These are phyloP conservation scores for Drosophila mimica DNA, from an alignment of 2,888 invertebrate genomes.

Conservation along the genomic window DNA sequence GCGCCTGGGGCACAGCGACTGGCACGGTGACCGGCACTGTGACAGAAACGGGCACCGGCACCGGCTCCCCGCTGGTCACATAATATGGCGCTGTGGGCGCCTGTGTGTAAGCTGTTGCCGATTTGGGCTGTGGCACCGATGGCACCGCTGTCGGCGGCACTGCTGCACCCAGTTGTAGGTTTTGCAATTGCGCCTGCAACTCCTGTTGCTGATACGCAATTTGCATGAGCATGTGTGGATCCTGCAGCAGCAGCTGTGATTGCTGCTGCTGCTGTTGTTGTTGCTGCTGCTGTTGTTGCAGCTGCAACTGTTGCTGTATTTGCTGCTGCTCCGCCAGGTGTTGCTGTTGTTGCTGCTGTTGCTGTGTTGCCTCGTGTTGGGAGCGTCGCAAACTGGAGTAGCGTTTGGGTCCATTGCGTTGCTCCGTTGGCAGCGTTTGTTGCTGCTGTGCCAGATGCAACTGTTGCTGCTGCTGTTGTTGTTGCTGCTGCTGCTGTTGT, in stretches of 20 bases:
- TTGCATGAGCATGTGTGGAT: conserved; percentile 80
- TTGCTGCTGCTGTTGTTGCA: conserved; percentile 54
- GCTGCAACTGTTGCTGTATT: conserved; percentile 60
- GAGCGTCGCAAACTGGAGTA: conserved; percentile 88
- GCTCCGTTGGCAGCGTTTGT: conserved; percentile 81
- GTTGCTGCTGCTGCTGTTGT: conserved; percentile 68
- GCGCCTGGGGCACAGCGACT: conserved; percentile 44
- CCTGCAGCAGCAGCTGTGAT: conserved; percentile 78
- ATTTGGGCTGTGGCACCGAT: conserved; percentile 51
- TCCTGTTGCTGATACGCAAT: conserved; percentile 81
- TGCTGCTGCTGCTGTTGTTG: conserved; percentile 68
- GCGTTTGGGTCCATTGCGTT: conserved; percentile 87
- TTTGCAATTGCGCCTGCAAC: conserved; percentile 81
- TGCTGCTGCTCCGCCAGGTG: conserved; percentile 72
- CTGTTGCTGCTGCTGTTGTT: conserved; percentile 42
- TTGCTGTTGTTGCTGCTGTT: conserved; percentile 66
- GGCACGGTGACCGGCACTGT: conserved; percentile 47
- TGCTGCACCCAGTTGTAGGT: conserved; percentile 70
- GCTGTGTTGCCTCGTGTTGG: conserved; percentile 78
- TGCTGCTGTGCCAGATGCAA: conserved; percentile 29
- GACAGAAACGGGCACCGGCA: conserved; percentile 52
- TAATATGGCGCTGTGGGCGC: conserved; percentile 61
- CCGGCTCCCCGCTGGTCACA: conserved; percentile 62
- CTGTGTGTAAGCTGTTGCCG: conserved; percentile 69
- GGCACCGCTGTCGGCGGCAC: conserved; percentile 60